Evolutionary conservation across 2,888 invertebrate genomes (phyloP), one percentile per base, ranked within the genome.

Genomic region (Nymphalis urticae): DNA sequence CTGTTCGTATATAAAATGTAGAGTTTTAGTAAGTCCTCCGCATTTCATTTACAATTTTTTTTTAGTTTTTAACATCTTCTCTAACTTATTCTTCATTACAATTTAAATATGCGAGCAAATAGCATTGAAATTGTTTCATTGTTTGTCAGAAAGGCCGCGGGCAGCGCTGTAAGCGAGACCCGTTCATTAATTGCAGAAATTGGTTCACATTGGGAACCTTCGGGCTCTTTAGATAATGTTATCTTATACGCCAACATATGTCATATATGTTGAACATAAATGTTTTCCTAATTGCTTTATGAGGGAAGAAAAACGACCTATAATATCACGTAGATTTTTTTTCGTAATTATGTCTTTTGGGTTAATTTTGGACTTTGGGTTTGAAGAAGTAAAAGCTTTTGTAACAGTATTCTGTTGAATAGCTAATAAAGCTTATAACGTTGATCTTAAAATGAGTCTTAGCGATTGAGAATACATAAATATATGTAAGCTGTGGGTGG

Each of bases 211-310:
- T 58, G n/a, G 8, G n/a, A 42, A 36, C 58, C 58, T 58, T 60
- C 17, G n/a, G 51, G 60, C 47, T 51, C 65, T 65, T 53, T 60
- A 51, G 65, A 65, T 60, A 65, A 60, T 60, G 65, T 59, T 50
- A 19, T 60, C 60, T 65, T 65, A 60, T 65, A 53, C 42, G 19
- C 47, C 16, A 36, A 50, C 24, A 65, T 65, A 60, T 51, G 50
- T 51, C 50, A 36, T 51, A 7, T 65, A 65, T 42, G 21, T 60
- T 59, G 10, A 19, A n/a, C 27, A 19, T 13, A 17, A 42, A 58
- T 42, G 32, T n/a, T 2, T 42, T 6, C 27, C 42, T 42, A 58
- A 58, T 58, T 19, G 32, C n/a, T n/a, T 8, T 32, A 58, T 19
- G 58, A 10, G 58, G 1, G 42, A 36, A 58, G 36, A 42, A 32